These are phyloP conservation scores for Danionella dracula DNA, from an alignment of 2,797 vertebrate genomes.

Conservation along the genomic window DNA sequence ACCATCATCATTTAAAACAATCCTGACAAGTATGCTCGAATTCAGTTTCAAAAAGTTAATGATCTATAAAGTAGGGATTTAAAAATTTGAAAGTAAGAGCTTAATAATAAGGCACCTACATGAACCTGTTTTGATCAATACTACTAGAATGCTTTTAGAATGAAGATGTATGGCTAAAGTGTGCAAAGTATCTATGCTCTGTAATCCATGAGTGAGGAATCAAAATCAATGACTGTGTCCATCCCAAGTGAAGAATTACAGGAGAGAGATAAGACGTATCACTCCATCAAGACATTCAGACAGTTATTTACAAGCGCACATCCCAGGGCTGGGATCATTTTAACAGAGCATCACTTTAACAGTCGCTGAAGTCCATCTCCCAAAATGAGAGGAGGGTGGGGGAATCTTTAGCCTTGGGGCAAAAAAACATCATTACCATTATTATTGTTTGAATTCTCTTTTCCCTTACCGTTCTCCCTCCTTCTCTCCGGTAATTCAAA, in stretches of 20 bases:
- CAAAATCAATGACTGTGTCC: conserved; percentile 4
- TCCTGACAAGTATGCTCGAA: too few relatives aligned
- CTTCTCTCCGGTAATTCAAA: conserved; percentile 61
- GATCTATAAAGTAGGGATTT: too few relatives aligned
- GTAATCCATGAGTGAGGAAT: neutral
- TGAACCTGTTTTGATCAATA: too few relatives aligned
- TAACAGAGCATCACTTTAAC: conserved; percentile 43
- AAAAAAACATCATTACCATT: conserved; percentile 69
- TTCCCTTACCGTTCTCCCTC: conserved; percentile 20
- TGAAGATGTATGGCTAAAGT: too few relatives aligned
- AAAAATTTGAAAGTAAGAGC: too few relatives aligned
- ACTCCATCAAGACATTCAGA: conserved; percentile 31
- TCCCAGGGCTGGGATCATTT: conserved; percentile 51
- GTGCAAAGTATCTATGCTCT: too few relatives aligned
- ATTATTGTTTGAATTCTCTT: conserved; percentile 66
- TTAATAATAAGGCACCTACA: too few relatives aligned
- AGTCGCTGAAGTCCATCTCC: conserved; percentile 58
- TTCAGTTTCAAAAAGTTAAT: too few relatives aligned
- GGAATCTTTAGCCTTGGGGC: conserved; percentile 59
- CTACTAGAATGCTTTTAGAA: too few relatives aligned
- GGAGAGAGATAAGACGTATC: conserved; percentile 13
- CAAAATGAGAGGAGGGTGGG: conserved; percentile 42
- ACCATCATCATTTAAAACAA: too few relatives aligned
- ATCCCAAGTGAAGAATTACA: conserved; percentile 6
- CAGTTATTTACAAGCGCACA: conserved; percentile 60